A percentile compares a stretch with the other conserved stretches of the same genome.
Evolutionary conservation across 64 coral and sea anemone genomes (phyloP).

Genomic region (Platygyra sinensis): DNA sequence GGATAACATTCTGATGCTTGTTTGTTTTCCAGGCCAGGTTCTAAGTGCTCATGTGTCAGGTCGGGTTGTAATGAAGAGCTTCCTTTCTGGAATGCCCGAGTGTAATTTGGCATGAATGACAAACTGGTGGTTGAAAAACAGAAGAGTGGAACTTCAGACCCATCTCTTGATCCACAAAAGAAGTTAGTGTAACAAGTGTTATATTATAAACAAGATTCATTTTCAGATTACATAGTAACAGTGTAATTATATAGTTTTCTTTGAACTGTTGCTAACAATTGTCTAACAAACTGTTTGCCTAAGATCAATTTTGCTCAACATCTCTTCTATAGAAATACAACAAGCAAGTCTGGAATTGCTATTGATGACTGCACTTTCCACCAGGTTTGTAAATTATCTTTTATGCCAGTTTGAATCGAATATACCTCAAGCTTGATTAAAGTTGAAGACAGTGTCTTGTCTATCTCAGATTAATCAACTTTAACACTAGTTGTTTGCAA

Average conservation of each 20-base stretch:
- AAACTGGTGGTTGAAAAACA: constrained; percentile 98
- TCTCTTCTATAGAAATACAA: constrained; percentile 75
- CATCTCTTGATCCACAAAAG: constrained; percentile 75
- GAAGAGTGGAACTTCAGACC: constrained; percentile 71
- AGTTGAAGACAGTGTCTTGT: too few relatives aligned
- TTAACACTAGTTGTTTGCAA: too few relatives aligned
- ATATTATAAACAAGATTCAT: neutral
- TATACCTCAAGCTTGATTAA: too few relatives aligned
- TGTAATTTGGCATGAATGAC: constrained; percentile 99
- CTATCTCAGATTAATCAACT: too few relatives aligned
- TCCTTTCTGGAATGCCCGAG: constrained; percentile 97
- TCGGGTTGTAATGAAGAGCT: constrained; percentile 98
- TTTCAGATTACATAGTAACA: too few relatives aligned
- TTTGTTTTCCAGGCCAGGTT: constrained; percentile 75
- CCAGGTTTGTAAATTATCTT: constrained; percentile 62
- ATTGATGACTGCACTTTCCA: constrained; percentile 99
- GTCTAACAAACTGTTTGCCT: neutral
- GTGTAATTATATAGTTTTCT: too few relatives aligned
- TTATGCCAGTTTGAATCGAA: neutral
- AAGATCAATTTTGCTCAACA: neutral
- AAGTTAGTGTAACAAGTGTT: constrained; percentile 41
- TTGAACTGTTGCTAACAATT: too few relatives aligned
- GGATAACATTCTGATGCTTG: neutral
- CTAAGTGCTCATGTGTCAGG: constrained; percentile 97
- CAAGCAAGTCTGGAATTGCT: constrained; percentile 96